Percentiles rank a stretch among this genome's conserved stretches.
These are phyloP conservation scores for Drosophila kuntzei DNA, from an alignment of 2,888 invertebrate genomes.

Conservation along the genomic window DNA sequence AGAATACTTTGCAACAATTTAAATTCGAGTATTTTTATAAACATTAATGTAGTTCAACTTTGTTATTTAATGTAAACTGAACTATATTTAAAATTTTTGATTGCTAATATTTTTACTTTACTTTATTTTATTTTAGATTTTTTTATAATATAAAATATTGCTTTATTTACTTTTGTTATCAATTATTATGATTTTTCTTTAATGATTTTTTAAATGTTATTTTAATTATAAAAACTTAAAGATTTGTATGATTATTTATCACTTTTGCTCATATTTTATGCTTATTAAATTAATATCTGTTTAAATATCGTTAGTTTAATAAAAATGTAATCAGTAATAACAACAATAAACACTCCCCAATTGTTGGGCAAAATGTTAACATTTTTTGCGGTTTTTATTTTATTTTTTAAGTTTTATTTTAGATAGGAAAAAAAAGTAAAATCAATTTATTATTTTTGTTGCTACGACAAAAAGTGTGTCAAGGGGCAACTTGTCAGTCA, in stretches of 20 bases:
- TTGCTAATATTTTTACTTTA: not conserved
- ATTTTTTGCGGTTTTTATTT: constrained; percentile 16
- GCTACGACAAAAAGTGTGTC: constrained; percentile 78
- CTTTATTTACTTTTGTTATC: too few relatives aligned
- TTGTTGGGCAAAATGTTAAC: constrained; percentile 42
- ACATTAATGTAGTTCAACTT: not conserved
- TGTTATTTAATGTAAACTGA: not conserved
- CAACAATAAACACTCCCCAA: constrained; percentile 31
- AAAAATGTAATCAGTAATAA: not conserved
- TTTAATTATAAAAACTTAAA: not conserved
- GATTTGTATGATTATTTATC: not conserved
- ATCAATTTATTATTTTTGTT: constrained; percentile 66
- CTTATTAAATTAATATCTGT: constrained; percentile 4
- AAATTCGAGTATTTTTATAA: not conserved
- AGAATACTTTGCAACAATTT: not conserved
- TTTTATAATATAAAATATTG: too few relatives aligned
- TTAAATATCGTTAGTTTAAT: constrained; percentile 13
- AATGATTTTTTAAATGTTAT: not conserved
- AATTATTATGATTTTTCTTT: not conserved
- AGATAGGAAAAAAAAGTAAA: constrained; percentile 43
- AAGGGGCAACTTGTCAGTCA: constrained; percentile 81
- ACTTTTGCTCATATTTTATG: not conserved
- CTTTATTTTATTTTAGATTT: not conserved
- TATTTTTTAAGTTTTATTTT: constrained; percentile 18
- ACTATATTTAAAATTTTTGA: not conserved